phyloP scores from a whole-genome alignment of 2,797 vertebrate genomes.

The Mus minutoides region DNA sequence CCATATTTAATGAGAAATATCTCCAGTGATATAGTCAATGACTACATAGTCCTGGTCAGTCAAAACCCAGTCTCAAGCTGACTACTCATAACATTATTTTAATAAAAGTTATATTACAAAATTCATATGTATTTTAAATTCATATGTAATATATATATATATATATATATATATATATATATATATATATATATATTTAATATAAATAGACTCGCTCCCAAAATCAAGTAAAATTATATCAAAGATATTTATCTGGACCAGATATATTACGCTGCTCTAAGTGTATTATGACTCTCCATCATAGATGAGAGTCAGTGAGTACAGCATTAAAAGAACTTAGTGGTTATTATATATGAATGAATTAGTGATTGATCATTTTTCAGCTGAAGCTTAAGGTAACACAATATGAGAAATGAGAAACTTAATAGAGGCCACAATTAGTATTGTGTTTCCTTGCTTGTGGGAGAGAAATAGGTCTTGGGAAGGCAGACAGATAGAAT shows the following conservation, averaged over 20 bases:
- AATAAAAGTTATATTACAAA: constrained; percentile 25
- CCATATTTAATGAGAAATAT: not conserved
- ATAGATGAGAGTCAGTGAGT: not conserved
- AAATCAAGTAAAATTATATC: constrained; percentile 35
- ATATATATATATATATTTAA: not conserved
- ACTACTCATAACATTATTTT: not conserved
- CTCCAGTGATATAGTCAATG: not conserved
- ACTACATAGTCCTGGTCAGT: not conserved
- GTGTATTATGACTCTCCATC: not conserved
- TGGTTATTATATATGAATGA: constrained; percentile 3
- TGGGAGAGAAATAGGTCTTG: not conserved
- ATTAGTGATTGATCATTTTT: constrained; percentile 55
- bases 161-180: not conserved
- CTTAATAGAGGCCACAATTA: not conserved
- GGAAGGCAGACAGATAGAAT: not conserved
- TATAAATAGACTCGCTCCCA: not conserved
- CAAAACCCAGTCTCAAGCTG: not conserved
- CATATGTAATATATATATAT: not conserved
- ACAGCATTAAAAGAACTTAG: not conserved
- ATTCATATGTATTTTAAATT: constrained; percentile 35
- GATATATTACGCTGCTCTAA: not conserved
- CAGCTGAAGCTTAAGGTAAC: constrained; percentile 43
- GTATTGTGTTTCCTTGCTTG: constrained; percentile 7
- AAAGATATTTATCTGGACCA: not conserved
- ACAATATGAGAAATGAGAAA: not conserved